phyloP scores from a whole-genome alignment of 2,888 invertebrate species.

The Caenorhabditis virilis region DNA sequence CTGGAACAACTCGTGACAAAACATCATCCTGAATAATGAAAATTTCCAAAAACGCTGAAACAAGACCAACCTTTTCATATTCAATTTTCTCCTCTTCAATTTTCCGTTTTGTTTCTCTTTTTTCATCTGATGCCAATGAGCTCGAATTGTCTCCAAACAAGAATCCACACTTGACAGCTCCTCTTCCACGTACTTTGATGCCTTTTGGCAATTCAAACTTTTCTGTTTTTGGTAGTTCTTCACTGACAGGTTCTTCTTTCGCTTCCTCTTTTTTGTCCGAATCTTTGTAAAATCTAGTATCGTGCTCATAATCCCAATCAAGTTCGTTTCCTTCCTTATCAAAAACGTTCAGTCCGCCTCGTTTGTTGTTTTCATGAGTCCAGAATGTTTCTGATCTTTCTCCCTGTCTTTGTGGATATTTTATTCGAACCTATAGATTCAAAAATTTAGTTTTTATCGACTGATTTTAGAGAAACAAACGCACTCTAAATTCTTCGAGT shows the following conservation, averaged over 20 bases:
- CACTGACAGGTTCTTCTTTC: no score
- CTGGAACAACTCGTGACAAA: not conserved
- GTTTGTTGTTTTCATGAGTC: constrained; percentile 38
- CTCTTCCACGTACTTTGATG: constrained; percentile 42
- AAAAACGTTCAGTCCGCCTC: constrained; percentile 63
- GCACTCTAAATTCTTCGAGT: constrained; percentile 35
- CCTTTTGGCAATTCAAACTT: constrained; percentile 31
- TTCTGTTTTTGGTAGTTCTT: no score
- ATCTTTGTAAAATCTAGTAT: constrained; percentile 54
- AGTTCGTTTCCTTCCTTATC: constrained; percentile 62
- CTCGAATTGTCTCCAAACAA: constrained; percentile 15
- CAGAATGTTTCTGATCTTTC: constrained; percentile 22
- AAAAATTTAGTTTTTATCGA: constrained; percentile 6
- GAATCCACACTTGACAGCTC: constrained; percentile 38
- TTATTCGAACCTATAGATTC: not conserved
- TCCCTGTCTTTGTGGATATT: not conserved
- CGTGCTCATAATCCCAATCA: constrained; percentile 67
- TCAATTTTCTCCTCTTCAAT: constrained; percentile 4
- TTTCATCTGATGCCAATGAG: constrained; percentile 26
- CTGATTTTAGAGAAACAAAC: constrained; percentile 7
- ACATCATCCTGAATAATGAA: constrained; percentile 7
- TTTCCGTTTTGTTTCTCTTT: constrained; percentile 8
- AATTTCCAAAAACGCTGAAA: not conserved
- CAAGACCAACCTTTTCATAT: constrained; percentile 17
- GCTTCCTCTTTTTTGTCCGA: constrained; percentile 20